Evolutionary conservation across 2,888 invertebrate species (phyloP).

Genomic region (Dicroscelio sp.): DNA sequence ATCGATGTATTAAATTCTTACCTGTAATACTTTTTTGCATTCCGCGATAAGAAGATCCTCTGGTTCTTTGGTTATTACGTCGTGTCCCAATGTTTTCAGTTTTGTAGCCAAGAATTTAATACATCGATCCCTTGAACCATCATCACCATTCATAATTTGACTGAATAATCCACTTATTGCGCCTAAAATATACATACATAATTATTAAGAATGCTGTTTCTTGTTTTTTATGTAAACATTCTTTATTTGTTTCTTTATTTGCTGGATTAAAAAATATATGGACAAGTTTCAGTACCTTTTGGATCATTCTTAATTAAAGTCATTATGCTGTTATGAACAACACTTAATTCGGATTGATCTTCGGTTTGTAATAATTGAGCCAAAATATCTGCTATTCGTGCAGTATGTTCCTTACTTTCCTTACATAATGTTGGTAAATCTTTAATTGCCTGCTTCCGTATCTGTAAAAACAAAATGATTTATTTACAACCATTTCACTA

Average conservation of each 20-base stretch:
- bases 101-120: constrained; percentile 97
- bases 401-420: constrained; percentile 96
- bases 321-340: constrained; percentile 96
- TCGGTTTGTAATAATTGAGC: constrained; percentile 97
- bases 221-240: too few relatives aligned
- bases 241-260: too few relatives aligned
- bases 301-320: constrained; percentile 95
- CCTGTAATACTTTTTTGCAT: constrained; percentile 96
- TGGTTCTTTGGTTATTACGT: constrained; percentile 96
- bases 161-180: constrained; percentile 94
- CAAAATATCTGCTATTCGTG: constrained; percentile 97
- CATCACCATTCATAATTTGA: constrained; percentile 94
- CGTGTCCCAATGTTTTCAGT: constrained; percentile 95
- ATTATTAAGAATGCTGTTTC: too few relatives aligned
- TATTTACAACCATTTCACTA: too few relatives aligned
- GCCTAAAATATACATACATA: too few relatives aligned
- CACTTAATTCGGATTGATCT: constrained; percentile 96
- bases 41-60: constrained; percentile 96
- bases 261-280: background rate
- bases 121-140: constrained; percentile 96
- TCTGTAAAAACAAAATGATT: too few relatives aligned
- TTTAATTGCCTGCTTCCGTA: constrained; percentile 98
- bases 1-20: too few relatives aligned
- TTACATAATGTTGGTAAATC: constrained; percentile 97
- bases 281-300: constrained; percentile 92